Evolutionary conservation across 2,888 invertebrate species (phyloP).

Genomic region (Xanthorhoe spadicearia): DNA sequence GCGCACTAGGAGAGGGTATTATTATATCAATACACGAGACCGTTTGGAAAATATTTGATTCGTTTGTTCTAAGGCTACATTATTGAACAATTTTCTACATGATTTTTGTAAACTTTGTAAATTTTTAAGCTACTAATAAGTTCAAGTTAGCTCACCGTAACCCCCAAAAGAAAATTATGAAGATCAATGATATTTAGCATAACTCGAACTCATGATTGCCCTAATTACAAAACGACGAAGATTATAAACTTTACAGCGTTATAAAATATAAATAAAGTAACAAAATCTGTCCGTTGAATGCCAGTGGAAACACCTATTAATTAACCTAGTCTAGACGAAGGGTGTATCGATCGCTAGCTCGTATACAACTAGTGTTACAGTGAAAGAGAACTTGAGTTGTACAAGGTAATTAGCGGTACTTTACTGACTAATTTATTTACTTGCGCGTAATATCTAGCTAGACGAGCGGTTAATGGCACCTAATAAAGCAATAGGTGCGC

Average conservation of each 20-base stretch:
- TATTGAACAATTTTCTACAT: slow-evolving; percentile 14
- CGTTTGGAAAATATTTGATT: slow-evolving; percentile 58
- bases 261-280: slow-evolving; percentile 28
- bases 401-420: slow-evolving; percentile 69
- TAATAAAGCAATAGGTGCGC: slow-evolving; percentile 65
- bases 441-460: slow-evolving; percentile 66
- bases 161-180: background rate
- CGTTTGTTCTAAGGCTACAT: slow-evolving; percentile 30
- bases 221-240: background rate
- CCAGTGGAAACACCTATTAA: slow-evolving; percentile 60
- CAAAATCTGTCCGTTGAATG: slow-evolving; percentile 54
- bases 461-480: slow-evolving; percentile 64
- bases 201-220: background rate
- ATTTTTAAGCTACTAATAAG: no score
- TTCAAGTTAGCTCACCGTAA: background rate
- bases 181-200: background rate
- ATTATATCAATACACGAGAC: slow-evolving; percentile 69
- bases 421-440: slow-evolving; percentile 74
- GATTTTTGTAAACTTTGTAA: background rate
- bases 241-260: background rate
- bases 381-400: slow-evolving; percentile 63
- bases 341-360: slow-evolving; percentile 51
- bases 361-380: slow-evolving; percentile 55
- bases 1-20: slow-evolving; percentile 38
- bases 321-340: slow-evolving; percentile 62